Conservation (phyloP, 2,797 vertebrate genomes). For the Gila robusta region DNA sequence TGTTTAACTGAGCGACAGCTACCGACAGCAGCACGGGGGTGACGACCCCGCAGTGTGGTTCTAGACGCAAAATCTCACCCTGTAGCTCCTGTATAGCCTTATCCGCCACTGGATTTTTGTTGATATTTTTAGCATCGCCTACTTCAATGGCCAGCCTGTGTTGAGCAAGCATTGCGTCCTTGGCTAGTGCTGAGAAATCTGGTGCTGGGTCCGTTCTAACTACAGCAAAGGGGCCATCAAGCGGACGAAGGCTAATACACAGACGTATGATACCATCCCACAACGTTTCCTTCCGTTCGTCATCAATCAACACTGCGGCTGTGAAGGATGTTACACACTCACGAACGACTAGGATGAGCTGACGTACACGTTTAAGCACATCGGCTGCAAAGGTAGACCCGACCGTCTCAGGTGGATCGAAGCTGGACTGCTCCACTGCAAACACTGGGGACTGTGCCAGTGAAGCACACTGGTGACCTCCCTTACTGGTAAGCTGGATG, state of each 20-base stretch:
- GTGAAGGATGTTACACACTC: neutral
- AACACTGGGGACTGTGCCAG: too few species aligned
- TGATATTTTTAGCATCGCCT: conserved; percentile 1
- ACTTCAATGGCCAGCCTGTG: conserved; percentile 8
- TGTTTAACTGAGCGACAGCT: neutral
- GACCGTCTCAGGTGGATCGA: neutral
- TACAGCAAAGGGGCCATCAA: conserved; percentile 10
- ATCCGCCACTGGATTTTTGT: conserved; percentile 11
- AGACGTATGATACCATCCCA: neutral
- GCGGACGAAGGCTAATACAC: neutral
- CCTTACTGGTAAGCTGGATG: too few species aligned
- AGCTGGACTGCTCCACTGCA: neutral
- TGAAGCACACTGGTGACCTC: too few species aligned
- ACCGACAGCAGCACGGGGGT: neutral
- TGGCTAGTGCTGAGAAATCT: conserved; percentile 24
- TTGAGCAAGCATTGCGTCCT: neutral
- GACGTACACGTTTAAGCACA: neutral
- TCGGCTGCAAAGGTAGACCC: neutral
- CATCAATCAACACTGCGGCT: neutral
- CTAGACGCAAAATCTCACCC: neutral
- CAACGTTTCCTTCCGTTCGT: neutral
- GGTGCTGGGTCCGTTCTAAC: conserved; percentile 19
- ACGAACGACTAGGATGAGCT: neutral
- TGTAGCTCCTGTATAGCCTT: conserved; percentile 26
- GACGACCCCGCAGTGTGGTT: neutral